Base-by-base conservation (phyloP, 1,140 invertebrate species). In the Ostrea edulis region DNA sequence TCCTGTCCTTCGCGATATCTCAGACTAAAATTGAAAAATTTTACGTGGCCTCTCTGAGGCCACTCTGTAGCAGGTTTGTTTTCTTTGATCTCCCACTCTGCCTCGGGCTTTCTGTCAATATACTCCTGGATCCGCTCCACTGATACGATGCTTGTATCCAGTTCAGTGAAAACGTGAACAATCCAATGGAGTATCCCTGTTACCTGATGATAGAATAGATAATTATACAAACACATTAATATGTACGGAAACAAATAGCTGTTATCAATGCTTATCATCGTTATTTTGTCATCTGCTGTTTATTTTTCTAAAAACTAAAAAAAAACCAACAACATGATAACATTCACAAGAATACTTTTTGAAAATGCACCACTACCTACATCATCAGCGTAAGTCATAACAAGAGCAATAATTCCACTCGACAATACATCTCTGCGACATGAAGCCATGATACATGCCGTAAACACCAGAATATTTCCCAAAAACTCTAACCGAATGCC, bases 111-210 rank as follows among this genome's bases (percentile, higher is more conserved):
- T 0, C 97, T 97, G 94, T 98, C 97, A 0, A 97, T 96, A 93
- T 99, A 99, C 93, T 99, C 98, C 94, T 98, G 98, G 90, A 99
- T 98, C 94, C 98, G 96, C 95, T 99, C 98, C 0, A 99, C 98
- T 8, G 98, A 98, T 0, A 99, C 98, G 88, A 99, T 98, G 93
- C 99, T 99, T 0, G 98, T 99, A 95, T 99, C 98, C 25, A 99
- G 97, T 92, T 99, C 98, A 3, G 97, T 98, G 1, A 97, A 97
- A 97, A 98, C 98, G 87, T 98, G 96, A 8, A 99, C 98, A 86
- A 99, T 95, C 98, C 98, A 98, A 94, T 98, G 99, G 5, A 99
- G 95, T 0, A 97, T 97, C 96, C 97, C 97, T 0, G 98, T 99
- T 71, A 99, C 94, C 92, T 93, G 84, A 7, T 90, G 84, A 62